A percentile compares a stretch with the other conserved stretches of the same genome.
Conservation (phyloP, 2,888 invertebrate genomes). For the Ochlodes sylvanus region DNA sequence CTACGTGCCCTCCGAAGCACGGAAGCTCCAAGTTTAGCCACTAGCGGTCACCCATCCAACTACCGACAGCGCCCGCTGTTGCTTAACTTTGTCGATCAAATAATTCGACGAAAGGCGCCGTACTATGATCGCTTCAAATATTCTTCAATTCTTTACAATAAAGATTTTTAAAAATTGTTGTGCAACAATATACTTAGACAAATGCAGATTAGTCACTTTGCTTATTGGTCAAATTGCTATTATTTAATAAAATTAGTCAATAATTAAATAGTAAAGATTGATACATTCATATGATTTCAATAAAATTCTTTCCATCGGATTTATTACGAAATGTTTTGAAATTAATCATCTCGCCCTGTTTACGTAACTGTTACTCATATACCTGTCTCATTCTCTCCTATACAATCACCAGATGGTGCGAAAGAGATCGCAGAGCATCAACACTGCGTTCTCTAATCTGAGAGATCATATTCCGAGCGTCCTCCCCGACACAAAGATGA, state of each 20-base stretch:
- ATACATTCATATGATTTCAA: not conserved
- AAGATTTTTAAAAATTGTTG: no score
- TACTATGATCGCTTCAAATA: no score
- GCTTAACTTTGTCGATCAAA: no score
- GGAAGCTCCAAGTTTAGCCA: no score
- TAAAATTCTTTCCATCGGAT: no score
- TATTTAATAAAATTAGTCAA: not conserved
- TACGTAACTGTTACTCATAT: slow-evolving; percentile 28
- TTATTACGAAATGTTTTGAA: not conserved
- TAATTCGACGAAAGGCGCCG: no score
- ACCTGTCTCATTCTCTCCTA: slow-evolving; percentile 59
- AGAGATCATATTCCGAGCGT: slow-evolving; percentile 98
- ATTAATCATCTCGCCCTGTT: not conserved
- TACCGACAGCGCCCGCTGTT: no score
- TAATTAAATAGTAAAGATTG: not conserved
- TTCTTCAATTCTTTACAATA: no score
- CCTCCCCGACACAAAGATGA: slow-evolving; percentile 97
- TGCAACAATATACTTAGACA: no score
- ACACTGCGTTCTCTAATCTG: slow-evolving; percentile 96
- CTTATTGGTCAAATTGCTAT: not conserved
- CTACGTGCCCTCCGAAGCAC: no score
- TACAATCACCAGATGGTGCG: slow-evolving; percentile 79
- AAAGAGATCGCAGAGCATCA: slow-evolving; percentile 95
- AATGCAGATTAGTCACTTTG: slow-evolving; percentile 1
- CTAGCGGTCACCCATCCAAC: no score